A percentile compares a stretch with the other conserved stretches of the same genome.
These are phyloP conservation scores for Pterocles gutturalis DNA, from an alignment of 2,113 vertebrate species.

Conservation along the genomic window DNA sequence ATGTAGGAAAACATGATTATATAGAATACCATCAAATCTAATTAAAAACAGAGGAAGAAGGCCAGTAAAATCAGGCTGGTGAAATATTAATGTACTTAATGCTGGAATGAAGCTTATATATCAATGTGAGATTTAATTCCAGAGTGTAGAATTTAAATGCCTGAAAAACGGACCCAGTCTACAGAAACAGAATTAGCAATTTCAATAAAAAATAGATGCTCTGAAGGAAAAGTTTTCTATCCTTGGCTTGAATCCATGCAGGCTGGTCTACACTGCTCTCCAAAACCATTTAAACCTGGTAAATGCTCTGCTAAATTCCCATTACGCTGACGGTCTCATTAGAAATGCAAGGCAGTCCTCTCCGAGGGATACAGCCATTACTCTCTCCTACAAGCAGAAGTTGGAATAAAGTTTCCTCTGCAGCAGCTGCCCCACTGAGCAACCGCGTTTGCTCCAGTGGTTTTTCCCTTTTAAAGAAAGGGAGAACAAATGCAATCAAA, in stretches of 20 bases:
- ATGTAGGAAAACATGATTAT: constrained; percentile 31
- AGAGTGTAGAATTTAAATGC: constrained; percentile 47
- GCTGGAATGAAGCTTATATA: constrained; percentile 53
- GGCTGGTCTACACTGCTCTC: not conserved
- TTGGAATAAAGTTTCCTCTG: not conserved
- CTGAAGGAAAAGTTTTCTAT: constrained; percentile 23
- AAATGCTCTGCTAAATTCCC: constrained; percentile 30
- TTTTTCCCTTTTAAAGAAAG: not conserved
- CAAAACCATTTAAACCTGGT: constrained; percentile 35
- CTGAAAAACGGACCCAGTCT: constrained; percentile 31
- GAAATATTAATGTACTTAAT: constrained; percentile 55
- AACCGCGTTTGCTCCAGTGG: not conserved
- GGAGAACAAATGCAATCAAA: not conserved
- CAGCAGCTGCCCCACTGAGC: not conserved
- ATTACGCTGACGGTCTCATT: not conserved
- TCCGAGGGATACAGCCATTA: not conserved
- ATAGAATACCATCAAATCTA: constrained; percentile 35
- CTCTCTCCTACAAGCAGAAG: not conserved
- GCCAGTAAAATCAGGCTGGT: constrained; percentile 43
- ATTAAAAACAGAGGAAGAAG: constrained; percentile 45
- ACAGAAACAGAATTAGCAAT: constrained; percentile 67
- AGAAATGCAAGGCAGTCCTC: constrained; percentile 36
- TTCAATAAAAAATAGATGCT: constrained; percentile 54
- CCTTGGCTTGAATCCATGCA: constrained; percentile 34
- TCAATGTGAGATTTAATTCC: constrained; percentile 57